Evolutionary conservation across 2,888 invertebrate species (phyloP), one percentile per base, ranked within the genome.

Genomic region (Diploptera punctata): DNA sequence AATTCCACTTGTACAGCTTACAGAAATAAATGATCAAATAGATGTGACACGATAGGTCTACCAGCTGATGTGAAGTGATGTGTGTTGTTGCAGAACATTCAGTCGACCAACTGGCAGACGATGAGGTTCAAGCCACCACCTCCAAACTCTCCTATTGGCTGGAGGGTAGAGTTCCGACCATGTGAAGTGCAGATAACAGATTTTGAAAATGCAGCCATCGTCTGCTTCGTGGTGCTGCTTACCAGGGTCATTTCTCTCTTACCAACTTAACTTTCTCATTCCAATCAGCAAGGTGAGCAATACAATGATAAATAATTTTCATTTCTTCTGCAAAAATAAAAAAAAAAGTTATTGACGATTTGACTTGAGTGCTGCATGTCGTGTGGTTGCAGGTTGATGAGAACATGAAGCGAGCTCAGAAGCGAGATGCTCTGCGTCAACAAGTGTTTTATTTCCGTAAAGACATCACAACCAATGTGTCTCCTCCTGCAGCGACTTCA

Each of bases 121-220:
- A 97, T 99, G 97, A 88, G 97, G 49, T 99, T 99, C 85, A 99
- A 99, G 85, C 98, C 98, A 33, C 99, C 99, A 54, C 97, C 98
- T 26, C 95, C 97, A 0, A 92, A 97, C 82, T 95, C 97, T 9
- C 88, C 94, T 67, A 99, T 99, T 80, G 99, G 99, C 44, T 99
- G 99, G 99, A 89, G 99, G 77, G 99, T 99, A 0, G 99, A 99
- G 86, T 99, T 99, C 86, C 90, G 99, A 31, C 99, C 99, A 52
- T 99, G 99, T 82, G 98, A 97, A 84, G 94, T 97, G 21, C 99
- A 99, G 84, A 89, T 99, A 77, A 99, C 99, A 0, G 99, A 99
- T 86, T 99, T 99, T 85, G 99, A 99, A 86, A 99, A 99, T 86
- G 99, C 99, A 0, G 99, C 99, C 3, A 93, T 97, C 79, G 98